Conservation (phyloP, 2,888 invertebrate species). For the Drosophila melanosoma region DNA sequence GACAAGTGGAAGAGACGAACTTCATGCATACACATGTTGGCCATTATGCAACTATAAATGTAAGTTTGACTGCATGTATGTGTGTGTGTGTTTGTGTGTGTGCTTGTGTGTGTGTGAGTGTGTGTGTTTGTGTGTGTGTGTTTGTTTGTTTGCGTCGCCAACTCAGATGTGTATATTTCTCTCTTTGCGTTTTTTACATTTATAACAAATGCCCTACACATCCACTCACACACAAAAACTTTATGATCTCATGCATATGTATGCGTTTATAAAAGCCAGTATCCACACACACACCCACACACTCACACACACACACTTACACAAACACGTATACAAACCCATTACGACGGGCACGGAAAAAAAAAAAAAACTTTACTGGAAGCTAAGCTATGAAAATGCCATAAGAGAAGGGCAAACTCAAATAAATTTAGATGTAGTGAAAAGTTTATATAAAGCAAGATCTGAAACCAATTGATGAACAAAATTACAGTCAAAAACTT, state of each 20-base stretch:
- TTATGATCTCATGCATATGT: slow-evolving; percentile 76
- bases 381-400: slow-evolving; percentile 40
- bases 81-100: background rate
- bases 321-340: slow-evolving; percentile 11
- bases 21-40: slow-evolving; percentile 62
- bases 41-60: slow-evolving; percentile 50
- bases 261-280: slow-evolving; percentile 63
- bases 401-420: slow-evolving; percentile 24
- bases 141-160: slow-evolving; percentile 30
- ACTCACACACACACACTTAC: slow-evolving; percentile 11
- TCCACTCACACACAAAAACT: slow-evolving; percentile 43
- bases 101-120: slow-evolving; percentile 1
- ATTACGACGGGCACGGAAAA: slow-evolving; percentile 21
- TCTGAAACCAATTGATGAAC: background rate
- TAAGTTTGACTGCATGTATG: slow-evolving; percentile 3
- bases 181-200: slow-evolving; percentile 57
- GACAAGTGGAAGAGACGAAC: slow-evolving; percentile 21
- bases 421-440: slow-evolving; percentile 14
- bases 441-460: slow-evolving; percentile 27
- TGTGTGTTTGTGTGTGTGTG: slow-evolving; percentile 21
- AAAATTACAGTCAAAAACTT: background rate
- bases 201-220: slow-evolving; percentile 72
- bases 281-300: slow-evolving; percentile 19
- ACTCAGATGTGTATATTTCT: slow-evolving; percentile 47
- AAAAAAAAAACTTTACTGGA: slow-evolving; percentile 27